A percentile compares a stretch with the other conserved stretches of the same genome.
phyloP scores from a whole-genome alignment of 2,113 vertebrate species.

The Penelope pileata region DNA sequence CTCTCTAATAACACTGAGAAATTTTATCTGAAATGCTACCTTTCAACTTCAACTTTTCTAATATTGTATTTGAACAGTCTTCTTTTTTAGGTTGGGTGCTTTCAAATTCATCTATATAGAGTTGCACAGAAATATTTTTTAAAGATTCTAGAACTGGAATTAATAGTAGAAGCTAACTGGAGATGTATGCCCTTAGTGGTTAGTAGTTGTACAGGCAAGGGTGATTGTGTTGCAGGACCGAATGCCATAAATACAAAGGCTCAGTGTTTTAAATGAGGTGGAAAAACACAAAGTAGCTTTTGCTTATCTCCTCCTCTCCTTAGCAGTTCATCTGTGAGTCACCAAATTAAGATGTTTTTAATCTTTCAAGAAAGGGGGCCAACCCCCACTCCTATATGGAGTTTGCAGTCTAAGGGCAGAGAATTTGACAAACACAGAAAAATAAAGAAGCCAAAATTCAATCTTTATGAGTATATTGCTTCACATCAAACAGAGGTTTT shows the following conservation, averaged over 20 bases:
- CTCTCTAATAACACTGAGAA: not conserved
- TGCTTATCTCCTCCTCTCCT: not conserved
- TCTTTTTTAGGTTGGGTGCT: not conserved
- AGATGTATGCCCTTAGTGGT: not conserved
- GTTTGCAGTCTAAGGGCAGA: not conserved
- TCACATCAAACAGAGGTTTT: not conserved
- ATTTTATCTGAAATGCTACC: not conserved
- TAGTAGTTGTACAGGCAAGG: not conserved
- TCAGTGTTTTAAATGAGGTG: not conserved
- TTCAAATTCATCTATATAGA: not conserved
- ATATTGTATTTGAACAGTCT: not conserved
- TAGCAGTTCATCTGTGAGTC: not conserved
- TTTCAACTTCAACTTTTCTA: not conserved
- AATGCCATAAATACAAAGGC: not conserved
- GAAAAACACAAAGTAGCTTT: not conserved
- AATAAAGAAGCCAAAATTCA: not conserved
- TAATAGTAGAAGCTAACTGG: not conserved
- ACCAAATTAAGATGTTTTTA: not conserved
- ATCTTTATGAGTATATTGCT: not conserved
- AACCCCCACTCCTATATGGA: fast-evolving
- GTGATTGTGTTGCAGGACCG: not conserved
- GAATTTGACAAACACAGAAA: not conserved
- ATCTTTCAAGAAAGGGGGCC: not conserved
- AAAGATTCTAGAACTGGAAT: not conserved
- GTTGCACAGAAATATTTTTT: not conserved